A percentile compares a stretch with the other conserved stretches of the same genome.
These are phyloP conservation scores for Neotoxoptera formosana DNA, from an alignment of 1,140 invertebrate species.

Conservation along the genomic window DNA sequence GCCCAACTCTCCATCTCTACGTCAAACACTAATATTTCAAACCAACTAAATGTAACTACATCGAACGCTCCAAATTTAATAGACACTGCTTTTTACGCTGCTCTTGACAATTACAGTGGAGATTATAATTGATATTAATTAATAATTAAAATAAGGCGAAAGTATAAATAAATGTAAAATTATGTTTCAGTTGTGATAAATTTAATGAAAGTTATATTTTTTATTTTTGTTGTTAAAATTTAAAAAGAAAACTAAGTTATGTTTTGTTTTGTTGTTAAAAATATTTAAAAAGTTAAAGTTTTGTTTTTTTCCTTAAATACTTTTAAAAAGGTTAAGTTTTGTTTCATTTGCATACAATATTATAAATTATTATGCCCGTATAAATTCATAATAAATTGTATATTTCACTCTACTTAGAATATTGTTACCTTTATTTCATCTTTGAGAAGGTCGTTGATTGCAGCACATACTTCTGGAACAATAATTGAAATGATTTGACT, in stretches of 20 bases:
- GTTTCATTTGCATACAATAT: too few relatives aligned
- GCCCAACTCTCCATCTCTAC: background rate
- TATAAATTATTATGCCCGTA: too few relatives aligned
- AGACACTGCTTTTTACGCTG: background rate
- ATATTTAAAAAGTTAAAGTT: background rate
- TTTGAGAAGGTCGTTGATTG: slow-evolving; percentile 7
- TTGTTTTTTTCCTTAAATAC: too few relatives aligned
- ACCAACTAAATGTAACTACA: background rate
- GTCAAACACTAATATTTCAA: background rate
- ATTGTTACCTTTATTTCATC: slow-evolving; percentile 26
- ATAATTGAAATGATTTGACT: background rate
- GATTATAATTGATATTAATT: background rate
- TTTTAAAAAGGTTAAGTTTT: too few relatives aligned
- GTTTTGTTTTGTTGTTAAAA: background rate
- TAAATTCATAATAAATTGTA: too few relatives aligned
- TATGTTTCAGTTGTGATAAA: background rate
- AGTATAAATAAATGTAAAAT: too few relatives aligned
- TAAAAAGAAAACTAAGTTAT: background rate
- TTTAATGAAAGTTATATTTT: background rate
- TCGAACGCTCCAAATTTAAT: background rate
- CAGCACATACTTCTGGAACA: slow-evolving; percentile 20
- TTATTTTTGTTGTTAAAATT: background rate
- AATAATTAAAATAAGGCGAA: too few relatives aligned
- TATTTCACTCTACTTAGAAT: too few relatives aligned
- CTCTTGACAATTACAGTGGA: background rate